phyloP scores from a whole-genome alignment of 2,888 invertebrate genomes.

The Chrysina gloriosa region DNA sequence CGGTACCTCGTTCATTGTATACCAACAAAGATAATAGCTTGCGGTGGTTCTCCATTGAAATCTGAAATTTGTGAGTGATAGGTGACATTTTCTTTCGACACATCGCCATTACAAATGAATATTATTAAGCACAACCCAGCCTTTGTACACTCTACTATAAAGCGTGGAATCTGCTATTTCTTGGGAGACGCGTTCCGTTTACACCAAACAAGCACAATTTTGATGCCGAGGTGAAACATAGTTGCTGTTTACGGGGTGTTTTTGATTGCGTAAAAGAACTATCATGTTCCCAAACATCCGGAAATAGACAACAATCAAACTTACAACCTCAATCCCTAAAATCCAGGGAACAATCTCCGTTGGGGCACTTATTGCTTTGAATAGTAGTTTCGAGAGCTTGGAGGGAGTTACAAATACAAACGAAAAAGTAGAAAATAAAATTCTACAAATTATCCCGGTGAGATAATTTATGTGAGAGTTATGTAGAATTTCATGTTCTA shows the following conservation, averaged over 20 bases:
- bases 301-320: constrained; percentile 93
- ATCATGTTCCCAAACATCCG: constrained; percentile 97
- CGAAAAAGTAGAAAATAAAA: too few species aligned
- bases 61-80: constrained; percentile 52
- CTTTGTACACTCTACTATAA: too few species aligned
- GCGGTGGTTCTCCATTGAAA: constrained; percentile 74
- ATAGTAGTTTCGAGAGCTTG: too few species aligned
- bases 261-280: constrained; percentile 99
- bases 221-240: constrained; percentile 99
- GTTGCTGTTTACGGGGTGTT: constrained; percentile 98
- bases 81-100: too few species aligned
- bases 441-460: too few species aligned
- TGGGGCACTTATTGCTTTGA: constrained; percentile 97
- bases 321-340: constrained; percentile 96
- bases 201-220: too few species aligned
- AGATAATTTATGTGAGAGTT: too few species aligned
- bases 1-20: constrained; percentile 69
- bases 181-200: too few species aligned
- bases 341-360: constrained; percentile 98
- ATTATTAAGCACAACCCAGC: too few species aligned
- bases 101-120: too few species aligned
- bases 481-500: background rate
- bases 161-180: too few species aligned
- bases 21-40: constrained; percentile 77
- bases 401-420: too few species aligned